Base-by-base conservation (phyloP, 2,888 invertebrate species). In the Cosmopolites sordidus region DNA sequence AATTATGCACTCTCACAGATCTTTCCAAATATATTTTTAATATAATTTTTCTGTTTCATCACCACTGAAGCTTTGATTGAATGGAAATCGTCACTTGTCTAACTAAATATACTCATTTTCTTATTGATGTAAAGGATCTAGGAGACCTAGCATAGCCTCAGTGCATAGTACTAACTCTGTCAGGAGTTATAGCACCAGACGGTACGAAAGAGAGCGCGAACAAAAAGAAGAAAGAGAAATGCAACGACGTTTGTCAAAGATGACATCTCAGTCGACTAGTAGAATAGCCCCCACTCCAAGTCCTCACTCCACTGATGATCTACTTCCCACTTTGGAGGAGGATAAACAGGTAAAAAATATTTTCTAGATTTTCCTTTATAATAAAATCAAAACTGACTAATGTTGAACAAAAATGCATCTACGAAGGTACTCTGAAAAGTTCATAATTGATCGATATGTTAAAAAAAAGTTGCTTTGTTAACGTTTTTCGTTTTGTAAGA, bases 141-240 rank as follows among this genome's bases (percentile, higher is more conserved):
- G 90, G 79, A 84, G 90, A 79, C 89, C 90, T 77, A 89, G 90
- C 80, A 78, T 90, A 79, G 87, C 86, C 62, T 91, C 90, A 60
- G 80, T 91, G 66, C 90, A 91, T 72, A 90, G 90, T 79, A 84
- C 85, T 64, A 89, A 87, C 57, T 91, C 90, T 45, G 82, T 89
- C 59, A 82, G 87, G 69, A 90, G 89, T 74, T 90, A 88, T 75
- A 89, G 89, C 69, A 81, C 87, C 63, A 82, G 83, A 71, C 79
- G 87, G 59, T 87, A 88, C 74, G 91, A 91, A 71, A 80, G 84
- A 63, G 91, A 91, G 69, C 75, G 87, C 52, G 89, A 87, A 69
- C 87, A 89, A 71, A 89, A 89, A 70, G 89, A 89, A 69, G 82
- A 87, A 66, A 76, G 89, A 46, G 88, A 87, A 73, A 83, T 89